phyloP scores from a whole-genome alignment of 2,888 invertebrate species.

The Notodonta ziczac region DNA sequence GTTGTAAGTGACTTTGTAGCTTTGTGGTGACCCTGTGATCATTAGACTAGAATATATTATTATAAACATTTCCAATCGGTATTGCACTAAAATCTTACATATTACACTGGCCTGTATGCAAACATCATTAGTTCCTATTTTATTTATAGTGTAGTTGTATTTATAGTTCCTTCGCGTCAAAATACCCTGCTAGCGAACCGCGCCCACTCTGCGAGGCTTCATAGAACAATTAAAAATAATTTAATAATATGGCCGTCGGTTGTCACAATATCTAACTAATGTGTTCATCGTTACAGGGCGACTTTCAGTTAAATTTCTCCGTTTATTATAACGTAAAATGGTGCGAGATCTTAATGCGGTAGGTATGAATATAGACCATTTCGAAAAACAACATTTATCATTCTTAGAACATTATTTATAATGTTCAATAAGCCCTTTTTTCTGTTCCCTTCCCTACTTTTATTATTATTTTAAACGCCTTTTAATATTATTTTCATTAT shows the following conservation, averaged over 20 bases:
- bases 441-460: too few relatives aligned
- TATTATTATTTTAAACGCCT: too few relatives aligned
- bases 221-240: slow-evolving; percentile 51
- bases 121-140: not conserved
- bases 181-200: slow-evolving; percentile 40
- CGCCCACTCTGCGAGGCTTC: slow-evolving; percentile 71
- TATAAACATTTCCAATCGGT: slow-evolving; percentile 24
- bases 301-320: not conserved
- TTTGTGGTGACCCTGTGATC: not conserved
- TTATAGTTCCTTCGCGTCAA: not conserved
- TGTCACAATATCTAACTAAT: slow-evolving; percentile 24
- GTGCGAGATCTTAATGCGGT: too few relatives aligned
- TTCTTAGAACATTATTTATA: too few relatives aligned
- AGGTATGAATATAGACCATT: too few relatives aligned
- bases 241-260: slow-evolving; percentile 68
- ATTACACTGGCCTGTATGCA: slow-evolving; percentile 7
- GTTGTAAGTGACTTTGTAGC: not conserved
- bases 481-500: not conserved
- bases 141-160: too few relatives aligned
- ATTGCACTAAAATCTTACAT: slow-evolving; percentile 26
- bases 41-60: slow-evolving; percentile 28
- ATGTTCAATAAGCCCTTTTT: too few relatives aligned
- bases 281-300: slow-evolving; percentile 10
- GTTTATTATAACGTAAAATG: not conserved
- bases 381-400: too few relatives aligned